These are phyloP conservation scores for Carpatolechia fugitivella DNA, from an alignment of 2,888 invertebrate species.

Conservation along the genomic window DNA sequence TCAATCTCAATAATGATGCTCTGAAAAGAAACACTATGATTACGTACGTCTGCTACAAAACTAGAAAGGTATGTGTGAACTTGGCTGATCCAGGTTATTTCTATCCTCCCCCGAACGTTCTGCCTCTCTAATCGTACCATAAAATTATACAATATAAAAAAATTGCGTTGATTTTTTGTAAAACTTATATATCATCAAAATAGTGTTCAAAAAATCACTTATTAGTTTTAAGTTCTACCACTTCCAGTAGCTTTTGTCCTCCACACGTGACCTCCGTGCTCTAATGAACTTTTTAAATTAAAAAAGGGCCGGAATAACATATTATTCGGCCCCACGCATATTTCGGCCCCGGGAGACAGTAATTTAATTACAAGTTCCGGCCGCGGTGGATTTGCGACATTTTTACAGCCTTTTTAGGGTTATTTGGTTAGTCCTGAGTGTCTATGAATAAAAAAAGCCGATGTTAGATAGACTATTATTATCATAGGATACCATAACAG, in stretches of 20 bases:
- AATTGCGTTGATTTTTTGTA: no score
- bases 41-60: no score
- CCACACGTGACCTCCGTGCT: slow-evolving; percentile 10
- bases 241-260: not conserved
- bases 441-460: not conserved
- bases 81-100: no score
- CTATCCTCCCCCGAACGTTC: no score
- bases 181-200: no score
- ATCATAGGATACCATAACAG: no score
- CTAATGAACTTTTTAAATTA: slow-evolving; percentile 37
- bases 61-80: no score
- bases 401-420: not conserved
- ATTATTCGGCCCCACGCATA: slow-evolving; percentile 31
- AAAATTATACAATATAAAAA: no score
- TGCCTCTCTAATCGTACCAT: no score
- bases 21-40: no score
- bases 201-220: no score
- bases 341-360: slow-evolving; percentile 24
- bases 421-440: not conserved
- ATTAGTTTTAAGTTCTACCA: not conserved
- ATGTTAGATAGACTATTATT: not conserved
- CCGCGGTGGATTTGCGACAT: slow-evolving; percentile 5
- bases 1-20: no score
- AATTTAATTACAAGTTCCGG: slow-evolving; percentile 34
- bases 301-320: slow-evolving; percentile 33